Evolutionary conservation across 2,888 invertebrate genomes (phyloP), one percentile per base, ranked within the genome.

Genomic region (Tenthredo scrophulariae): DNA sequence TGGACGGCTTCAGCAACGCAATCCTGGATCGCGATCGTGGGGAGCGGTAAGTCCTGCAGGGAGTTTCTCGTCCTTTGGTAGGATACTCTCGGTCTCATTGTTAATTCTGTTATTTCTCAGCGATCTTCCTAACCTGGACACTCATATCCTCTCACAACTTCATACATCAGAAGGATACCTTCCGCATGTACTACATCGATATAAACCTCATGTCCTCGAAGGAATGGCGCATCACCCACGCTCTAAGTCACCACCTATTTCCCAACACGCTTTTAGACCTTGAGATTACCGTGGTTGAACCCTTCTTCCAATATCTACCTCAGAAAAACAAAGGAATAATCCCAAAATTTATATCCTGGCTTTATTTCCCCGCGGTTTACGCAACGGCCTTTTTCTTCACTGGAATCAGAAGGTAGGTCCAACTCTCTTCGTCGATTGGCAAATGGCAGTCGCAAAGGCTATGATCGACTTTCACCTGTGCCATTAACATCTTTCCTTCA

Each of bases 141-240:
- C 93, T 95, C 0, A 94, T 96, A 15, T 94, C 95, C 2, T 95
- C 96, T 0, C 97, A 97, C 91, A 97, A 97, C 91, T 97, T 96
- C 90, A 96, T 97, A 89, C 97, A 97, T 91, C 95, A 95, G 89
- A 95, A 94, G 86, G 96, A 97, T 85, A 97, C 96, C 91, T 97
- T 96, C 95, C 95, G 97, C 85, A 97, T 97, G 96, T 96, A 96
- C 90, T 95, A 96, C 85, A 97, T 97, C 89, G 96, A 97, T 89
- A 93, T 97, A 86, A 94, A 95, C 26, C 91, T 96, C 88, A 94
- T 97, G 94, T 95, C 96, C 2, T 95, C 96, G 77, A 94, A 94
- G 88, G 96, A 97, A 86, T 97, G 97, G 95, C 94, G 97, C 86
- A 95, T 97, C 62, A 96, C 96, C 0, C 97, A 97, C 90, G 96